Evolutionary conservation across 2,888 invertebrate genomes (phyloP), one percentile per base, ranked within the genome.

Genomic region (Diarsia brunnea): DNA sequence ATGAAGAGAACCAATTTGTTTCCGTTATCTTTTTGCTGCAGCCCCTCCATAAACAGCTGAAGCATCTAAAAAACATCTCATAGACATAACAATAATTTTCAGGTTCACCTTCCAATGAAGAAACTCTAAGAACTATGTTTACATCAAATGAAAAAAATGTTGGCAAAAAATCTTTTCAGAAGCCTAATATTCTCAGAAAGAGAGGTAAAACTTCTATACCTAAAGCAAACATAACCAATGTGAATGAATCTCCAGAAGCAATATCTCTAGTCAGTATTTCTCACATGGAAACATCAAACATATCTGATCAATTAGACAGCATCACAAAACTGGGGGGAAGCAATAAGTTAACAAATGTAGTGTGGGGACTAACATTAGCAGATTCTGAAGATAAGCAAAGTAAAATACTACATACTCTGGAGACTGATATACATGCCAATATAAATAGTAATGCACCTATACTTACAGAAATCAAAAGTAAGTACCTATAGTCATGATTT

Each of bases 111-210:
- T 81, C 78, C 69, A 82, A 88, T 85, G 84, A 87, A 83, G 78
- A 84, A 63, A 78, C 78, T 68, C 75, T 81, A 84, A 75, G 73
- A 88, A 91, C 81, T 79, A 95, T 96, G 95, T 95, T 95, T 90
- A 90, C 93, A 66, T 91, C 95, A 71, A 92, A 93, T 84, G 93
- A 95, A 77, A 93, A 89, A 81, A 91, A 90, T 85, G 84, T 88
- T 67, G 82, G 81, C 63, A 95, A 93, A 82, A 95, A 93, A 87
- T 91, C 91, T 79, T 94, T 94, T 84, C 94, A 95, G 84, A 96
- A 95, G 84, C 96, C 96, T 72, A 96, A 96, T 85, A 96, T 96
- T 79, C 91, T 96, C 43, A 90, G 96, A 76, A 94, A 90, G 82
- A 95, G 93, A 79, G 69, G 92, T 16, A 95, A 93, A 76, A 78